Percentiles rank a stretch among this genome's conserved stretches.
Conservation (phyloP, 2,888 invertebrate species). For the Cantharis flavilabris region DNA sequence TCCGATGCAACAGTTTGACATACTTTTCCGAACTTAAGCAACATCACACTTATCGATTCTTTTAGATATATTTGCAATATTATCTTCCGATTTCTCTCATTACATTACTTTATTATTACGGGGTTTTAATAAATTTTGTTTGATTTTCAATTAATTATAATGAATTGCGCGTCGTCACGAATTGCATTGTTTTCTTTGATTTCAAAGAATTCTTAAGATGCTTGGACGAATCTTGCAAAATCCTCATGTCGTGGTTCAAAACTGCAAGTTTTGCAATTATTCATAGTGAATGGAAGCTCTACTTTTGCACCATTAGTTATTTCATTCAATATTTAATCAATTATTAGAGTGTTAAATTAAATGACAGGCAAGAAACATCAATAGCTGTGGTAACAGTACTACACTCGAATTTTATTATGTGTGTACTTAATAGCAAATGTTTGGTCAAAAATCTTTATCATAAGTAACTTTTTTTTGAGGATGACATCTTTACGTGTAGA, state of each 20-base stretch:
- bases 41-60: background rate
- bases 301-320: background rate
- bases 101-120: background rate
- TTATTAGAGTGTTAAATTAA: background rate
- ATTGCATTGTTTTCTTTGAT: background rate
- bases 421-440: background rate
- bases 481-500: background rate
- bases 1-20: conserved; percentile 21
- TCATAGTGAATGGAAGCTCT: background rate
- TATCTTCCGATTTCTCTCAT: conserved; percentile 15
- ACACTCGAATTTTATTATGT: background rate
- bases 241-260: background rate
- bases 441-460: background rate
- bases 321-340: background rate
- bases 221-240: background rate
- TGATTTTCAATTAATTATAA: background rate
- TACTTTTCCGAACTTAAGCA: conserved; percentile 17
- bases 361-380: background rate
- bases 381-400: background rate
- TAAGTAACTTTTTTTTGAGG: background rate
- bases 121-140: background rate
- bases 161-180: background rate
- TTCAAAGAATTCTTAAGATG: background rate
- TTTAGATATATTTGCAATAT: background rate
- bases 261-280: background rate